A percentile compares a stretch with the other conserved stretches of the same genome.
phyloP scores from a whole-genome alignment of 2,113 vertebrate species.

The Atlantisia rogersi region DNA sequence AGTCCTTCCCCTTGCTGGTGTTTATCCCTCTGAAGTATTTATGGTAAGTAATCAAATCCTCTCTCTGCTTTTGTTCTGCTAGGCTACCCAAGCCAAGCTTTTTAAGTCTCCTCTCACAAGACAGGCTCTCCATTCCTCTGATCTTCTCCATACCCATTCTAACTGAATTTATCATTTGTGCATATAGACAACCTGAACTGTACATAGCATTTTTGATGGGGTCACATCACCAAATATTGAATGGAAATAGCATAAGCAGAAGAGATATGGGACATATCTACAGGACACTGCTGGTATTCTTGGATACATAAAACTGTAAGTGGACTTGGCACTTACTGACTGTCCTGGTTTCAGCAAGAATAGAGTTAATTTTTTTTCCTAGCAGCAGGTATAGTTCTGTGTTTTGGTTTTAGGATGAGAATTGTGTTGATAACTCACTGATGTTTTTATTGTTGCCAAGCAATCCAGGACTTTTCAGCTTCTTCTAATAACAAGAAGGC shows the following conservation, averaged over 20 bases:
- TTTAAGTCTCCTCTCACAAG: slow-evolving; percentile 37
- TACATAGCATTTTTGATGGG: not conserved
- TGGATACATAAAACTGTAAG: not conserved
- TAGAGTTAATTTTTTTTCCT: too few relatives aligned
- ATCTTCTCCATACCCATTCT: slow-evolving; percentile 15
- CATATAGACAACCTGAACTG: not conserved
- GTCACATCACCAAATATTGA: not conserved
- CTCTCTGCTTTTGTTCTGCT: slow-evolving; percentile 35
- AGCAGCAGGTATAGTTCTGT: too few relatives aligned
- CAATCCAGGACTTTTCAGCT: too few relatives aligned
- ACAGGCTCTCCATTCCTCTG: slow-evolving; percentile 21
- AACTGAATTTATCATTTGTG: not conserved
- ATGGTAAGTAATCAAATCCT: slow-evolving; percentile 18
- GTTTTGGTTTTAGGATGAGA: too few relatives aligned
- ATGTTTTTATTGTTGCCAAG: too few relatives aligned
- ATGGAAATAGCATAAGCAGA: not conserved
- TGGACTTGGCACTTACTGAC: not conserved
- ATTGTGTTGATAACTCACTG: too few relatives aligned
- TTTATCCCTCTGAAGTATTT: slow-evolving; percentile 35
- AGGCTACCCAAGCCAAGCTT: slow-evolving; percentile 41
- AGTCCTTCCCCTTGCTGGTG: not conserved
- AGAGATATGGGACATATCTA: not conserved
- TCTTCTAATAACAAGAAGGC: too few relatives aligned
- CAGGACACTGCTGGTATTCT: not conserved
- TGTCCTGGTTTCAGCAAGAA: not conserved